These are phyloP conservation scores for Polydrusus tereticollis DNA, from an alignment of 2,888 invertebrate species.

Conservation along the genomic window DNA sequence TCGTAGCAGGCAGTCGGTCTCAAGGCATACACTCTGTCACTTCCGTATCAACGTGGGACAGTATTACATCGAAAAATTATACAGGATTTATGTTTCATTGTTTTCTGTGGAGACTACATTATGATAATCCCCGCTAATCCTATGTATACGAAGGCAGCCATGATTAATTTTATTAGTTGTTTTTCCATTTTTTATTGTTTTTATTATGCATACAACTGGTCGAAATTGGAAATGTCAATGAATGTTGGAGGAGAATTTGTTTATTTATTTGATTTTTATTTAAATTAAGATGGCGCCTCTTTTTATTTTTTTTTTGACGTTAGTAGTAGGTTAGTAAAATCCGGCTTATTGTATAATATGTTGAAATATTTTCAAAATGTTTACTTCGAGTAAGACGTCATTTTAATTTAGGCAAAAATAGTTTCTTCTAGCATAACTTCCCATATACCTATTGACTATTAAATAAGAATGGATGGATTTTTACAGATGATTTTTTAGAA, in stretches of 20 bases:
- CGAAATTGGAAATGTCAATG: conserved; percentile 19
- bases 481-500: no score
- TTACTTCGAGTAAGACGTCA: no score
- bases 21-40: neutral
- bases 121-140: conserved; percentile 17
- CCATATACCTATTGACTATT: no score
- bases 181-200: conserved; percentile 21
- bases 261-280: conserved; percentile 10
- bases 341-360: neutral
- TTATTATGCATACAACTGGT: conserved; percentile 8
- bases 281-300: conserved; percentile 6
- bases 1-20: no score
- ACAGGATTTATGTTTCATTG: conserved; percentile 31
- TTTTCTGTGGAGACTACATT: conserved; percentile 21
- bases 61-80: conserved; percentile 15
- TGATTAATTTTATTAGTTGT: conserved; percentile 23
- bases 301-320: neutral
- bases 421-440: no score
- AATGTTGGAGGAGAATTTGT: conserved; percentile 7
- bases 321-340: neutral
- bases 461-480: no score
- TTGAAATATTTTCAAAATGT: neutral
- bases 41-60: conserved; percentile 13
- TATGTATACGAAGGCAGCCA: conserved; percentile 12
- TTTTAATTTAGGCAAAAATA: no score